phyloP scores from a whole-genome alignment of 2,113 vertebrate genomes.

The Nycticebus coucang region DNA sequence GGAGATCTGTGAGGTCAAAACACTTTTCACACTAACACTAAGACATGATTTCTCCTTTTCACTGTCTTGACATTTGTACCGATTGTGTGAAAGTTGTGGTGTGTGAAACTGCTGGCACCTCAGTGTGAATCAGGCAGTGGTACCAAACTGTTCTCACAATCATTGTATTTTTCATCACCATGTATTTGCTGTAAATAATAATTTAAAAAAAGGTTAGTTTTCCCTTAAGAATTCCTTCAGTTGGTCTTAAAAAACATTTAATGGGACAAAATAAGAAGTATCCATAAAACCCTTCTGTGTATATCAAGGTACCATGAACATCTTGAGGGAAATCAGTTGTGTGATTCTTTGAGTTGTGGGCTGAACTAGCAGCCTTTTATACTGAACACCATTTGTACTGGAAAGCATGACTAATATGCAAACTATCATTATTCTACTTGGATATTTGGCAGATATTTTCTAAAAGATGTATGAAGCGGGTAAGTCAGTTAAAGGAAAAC shows the following conservation, averaged over 20 bases:
- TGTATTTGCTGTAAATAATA: not conserved
- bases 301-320: not conserved
- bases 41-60: not conserved
- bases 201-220: not conserved
- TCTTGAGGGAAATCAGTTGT: not conserved
- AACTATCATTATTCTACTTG: not conserved
- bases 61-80: not conserved
- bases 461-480: not conserved
- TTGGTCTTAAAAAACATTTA: not conserved
- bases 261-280: not conserved
- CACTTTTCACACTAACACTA: not conserved
- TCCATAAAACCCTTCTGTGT: not conserved
- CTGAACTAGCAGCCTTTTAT: not conserved
- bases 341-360: not conserved
- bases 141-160: not conserved
- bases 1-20: not conserved
- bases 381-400: not conserved
- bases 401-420: not conserved
- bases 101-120: not conserved
- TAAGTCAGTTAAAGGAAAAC: not conserved
- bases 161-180: not conserved
- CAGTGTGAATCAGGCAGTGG: not conserved
- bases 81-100: not conserved
- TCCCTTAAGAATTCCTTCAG: slow-evolving; percentile 15
- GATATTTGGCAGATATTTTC: not conserved